A percentile compares a stretch with the other conserved stretches of the same genome.
Evolutionary conservation across 1,140 invertebrate genomes (phyloP).

Genomic region (Lithobius niger): DNA sequence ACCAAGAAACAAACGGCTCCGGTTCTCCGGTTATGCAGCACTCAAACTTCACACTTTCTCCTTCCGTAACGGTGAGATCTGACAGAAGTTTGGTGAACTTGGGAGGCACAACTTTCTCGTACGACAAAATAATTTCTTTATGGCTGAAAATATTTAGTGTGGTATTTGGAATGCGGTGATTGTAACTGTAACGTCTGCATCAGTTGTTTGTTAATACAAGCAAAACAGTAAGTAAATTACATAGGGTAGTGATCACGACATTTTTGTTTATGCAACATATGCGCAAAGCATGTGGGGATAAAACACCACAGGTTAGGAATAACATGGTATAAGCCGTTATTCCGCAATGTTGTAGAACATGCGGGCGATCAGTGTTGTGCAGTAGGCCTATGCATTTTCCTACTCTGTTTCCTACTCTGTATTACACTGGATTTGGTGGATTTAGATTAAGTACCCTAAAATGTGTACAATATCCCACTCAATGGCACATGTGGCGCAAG

Average conservation of each 20-base stretch:
- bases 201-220: not conserved
- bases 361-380: too few species aligned
- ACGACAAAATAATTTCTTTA: conserved; percentile 13
- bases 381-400: too few species aligned
- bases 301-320: too few species aligned
- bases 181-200: not conserved
- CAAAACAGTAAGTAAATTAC: not conserved
- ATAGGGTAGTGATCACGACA: not conserved
- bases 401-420: too few species aligned
- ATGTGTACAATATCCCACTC: too few species aligned
- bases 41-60: conserved; percentile 21
- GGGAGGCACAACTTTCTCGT: conserved; percentile 17
- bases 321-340: too few species aligned
- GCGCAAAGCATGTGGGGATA: too few species aligned
- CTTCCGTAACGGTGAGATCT: conserved; percentile 31
- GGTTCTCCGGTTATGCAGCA: conserved; percentile 56
- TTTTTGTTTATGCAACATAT: too few species aligned
- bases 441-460: too few species aligned
- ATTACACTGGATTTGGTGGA: too few species aligned
- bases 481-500: too few species aligned
- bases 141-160: conserved; percentile 12
- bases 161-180: not conserved
- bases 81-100: conserved; percentile 23
- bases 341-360: too few species aligned
- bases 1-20: conserved; percentile 54